Percentiles rank a stretch among this genome's conserved stretches.
Evolutionary conservation across 1,140 invertebrate species (phyloP).

Genomic region (Telenomus remus): DNA sequence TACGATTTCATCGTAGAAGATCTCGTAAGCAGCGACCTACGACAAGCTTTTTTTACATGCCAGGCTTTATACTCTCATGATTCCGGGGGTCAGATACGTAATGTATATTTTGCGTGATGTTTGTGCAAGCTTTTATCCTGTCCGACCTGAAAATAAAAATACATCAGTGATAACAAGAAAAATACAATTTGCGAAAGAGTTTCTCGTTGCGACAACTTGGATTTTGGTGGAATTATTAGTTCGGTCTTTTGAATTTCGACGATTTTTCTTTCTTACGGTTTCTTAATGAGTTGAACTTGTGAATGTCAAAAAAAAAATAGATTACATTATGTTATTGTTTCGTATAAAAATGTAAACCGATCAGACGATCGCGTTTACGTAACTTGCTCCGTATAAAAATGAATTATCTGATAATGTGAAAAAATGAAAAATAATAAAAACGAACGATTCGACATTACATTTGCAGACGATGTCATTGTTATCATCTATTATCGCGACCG

Average conservation of each 20-base stretch:
- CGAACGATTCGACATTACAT: conserved; percentile 15
- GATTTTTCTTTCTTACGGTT: no score
- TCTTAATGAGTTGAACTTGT: no score
- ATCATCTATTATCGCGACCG: conserved; percentile 39
- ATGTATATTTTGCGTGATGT: conserved; percentile 61
- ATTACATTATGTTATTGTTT: no score
- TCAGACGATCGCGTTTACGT: no score
- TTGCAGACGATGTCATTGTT: conserved; percentile 26
- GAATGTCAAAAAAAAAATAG: no score
- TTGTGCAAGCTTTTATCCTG: conserved; percentile 61
- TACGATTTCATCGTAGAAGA: neutral
- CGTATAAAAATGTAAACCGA: no score
- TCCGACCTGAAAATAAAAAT: conserved; percentile 44
- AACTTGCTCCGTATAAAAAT: neutral
- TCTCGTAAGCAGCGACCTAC: conserved; percentile 57
- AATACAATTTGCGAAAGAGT: conserved; percentile 16
- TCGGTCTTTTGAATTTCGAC: no score
- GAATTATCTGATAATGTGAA: neutral
- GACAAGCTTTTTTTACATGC: conserved; percentile 49
- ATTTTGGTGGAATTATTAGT: no score
- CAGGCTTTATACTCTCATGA: conserved; percentile 29
- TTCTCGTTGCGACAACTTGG: neutral
- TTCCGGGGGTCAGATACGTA: conserved; percentile 17
- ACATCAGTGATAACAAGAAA: conserved; percentile 17
- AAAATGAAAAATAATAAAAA: conserved; percentile 3